Evolutionary conservation across 1,140 invertebrate genomes (phyloP), one percentile per base, ranked within the genome.

Genomic region (Copidosoma floridanum): DNA sequence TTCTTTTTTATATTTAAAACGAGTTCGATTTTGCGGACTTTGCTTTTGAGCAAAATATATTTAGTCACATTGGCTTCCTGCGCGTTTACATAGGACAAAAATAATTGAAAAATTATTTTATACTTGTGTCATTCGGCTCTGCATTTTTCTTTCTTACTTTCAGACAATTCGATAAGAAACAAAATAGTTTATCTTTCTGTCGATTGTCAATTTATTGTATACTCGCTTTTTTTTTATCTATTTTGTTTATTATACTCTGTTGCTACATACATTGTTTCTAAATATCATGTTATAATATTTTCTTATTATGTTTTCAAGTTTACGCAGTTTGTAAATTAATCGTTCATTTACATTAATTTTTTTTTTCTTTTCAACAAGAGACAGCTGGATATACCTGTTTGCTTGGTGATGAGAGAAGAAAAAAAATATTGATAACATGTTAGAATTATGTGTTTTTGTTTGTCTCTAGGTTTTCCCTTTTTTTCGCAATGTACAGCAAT

Each of bases 401-500:
- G 63, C 48, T 61, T 65, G 46, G 57, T 60, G 47, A 56, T 63
- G 63, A 65, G 41, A 58, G 35, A 32, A 50, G 38, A 57, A 58
- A 52, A 64, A 63, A 59, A 59, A 56, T 64, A 63, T 63, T n/a
- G n/a, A n/a, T n/a, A n/a, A n/a, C 58, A 51, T 48, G 47, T 57
- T 44, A 37, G 54, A 58, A 63, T 65, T 55, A 53, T 64, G 54
- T 65, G n/a, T n/a, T n/a, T 57, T 61, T 61, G 71, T 70, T 72
- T 69, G 63, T 61, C 50, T 69, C 71, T 71, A 54, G 60, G 63
- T 69, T 71, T 71, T 66, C 75, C 68, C 75, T 76, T 71, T 75
- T 52, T 68, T 71, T 62, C 69, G 73, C 73, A 72, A 70, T 68
- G 57, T 73, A 69, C 71, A 75, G 68, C 66, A 61, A 72, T 77